Percentiles rank a stretch among this genome's conserved stretches.
Evolutionary conservation across 2,113 vertebrate genomes (phyloP).

Genomic region (Parus major): DNA sequence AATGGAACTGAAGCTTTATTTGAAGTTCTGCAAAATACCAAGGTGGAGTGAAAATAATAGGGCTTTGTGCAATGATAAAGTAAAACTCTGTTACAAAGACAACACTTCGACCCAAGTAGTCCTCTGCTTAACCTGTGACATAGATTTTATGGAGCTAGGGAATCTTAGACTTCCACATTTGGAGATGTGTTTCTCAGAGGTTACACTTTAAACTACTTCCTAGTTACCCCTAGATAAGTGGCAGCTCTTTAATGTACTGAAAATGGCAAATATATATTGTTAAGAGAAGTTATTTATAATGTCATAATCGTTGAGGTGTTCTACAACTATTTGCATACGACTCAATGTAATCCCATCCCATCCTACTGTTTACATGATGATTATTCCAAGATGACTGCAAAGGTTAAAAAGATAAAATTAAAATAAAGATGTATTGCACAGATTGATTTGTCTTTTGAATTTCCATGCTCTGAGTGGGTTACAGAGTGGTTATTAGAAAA

Average conservation of each 20-base stretch:
- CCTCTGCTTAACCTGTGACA: constrained; percentile 62
- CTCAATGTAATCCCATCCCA: constrained; percentile 81
- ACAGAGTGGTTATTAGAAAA: neutral
- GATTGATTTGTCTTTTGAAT: constrained; percentile 1
- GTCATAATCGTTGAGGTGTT: constrained; percentile 80
- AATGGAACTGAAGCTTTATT: constrained; percentile 72
- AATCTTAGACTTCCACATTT: constrained; percentile 63
- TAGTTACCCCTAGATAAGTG: constrained; percentile 77
- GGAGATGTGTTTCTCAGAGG: constrained; percentile 50
- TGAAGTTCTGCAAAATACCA: constrained; percentile 72
- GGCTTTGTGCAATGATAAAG: constrained; percentile 78
- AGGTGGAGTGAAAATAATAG: constrained; percentile 67
- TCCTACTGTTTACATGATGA: constrained; percentile 82
- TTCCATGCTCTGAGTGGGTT: neutral
- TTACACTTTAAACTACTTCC: constrained; percentile 73
- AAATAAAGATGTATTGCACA: constrained; percentile 80
- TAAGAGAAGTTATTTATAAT: constrained; percentile 83
- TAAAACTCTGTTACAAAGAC: constrained; percentile 67
- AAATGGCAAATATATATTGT: constrained; percentile 81
- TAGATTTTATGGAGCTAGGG: constrained; percentile 64
- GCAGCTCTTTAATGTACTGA: constrained; percentile 80
- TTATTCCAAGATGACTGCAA: constrained; percentile 81
- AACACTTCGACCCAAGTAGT: constrained; percentile 63
- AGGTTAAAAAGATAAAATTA: constrained; percentile 76
- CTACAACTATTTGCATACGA: constrained; percentile 78